Evolutionary conservation across 2,113 vertebrate species (phyloP), one percentile per base, ranked within the genome.

Genomic region (Sinocyclocheilus grahami): DNA sequence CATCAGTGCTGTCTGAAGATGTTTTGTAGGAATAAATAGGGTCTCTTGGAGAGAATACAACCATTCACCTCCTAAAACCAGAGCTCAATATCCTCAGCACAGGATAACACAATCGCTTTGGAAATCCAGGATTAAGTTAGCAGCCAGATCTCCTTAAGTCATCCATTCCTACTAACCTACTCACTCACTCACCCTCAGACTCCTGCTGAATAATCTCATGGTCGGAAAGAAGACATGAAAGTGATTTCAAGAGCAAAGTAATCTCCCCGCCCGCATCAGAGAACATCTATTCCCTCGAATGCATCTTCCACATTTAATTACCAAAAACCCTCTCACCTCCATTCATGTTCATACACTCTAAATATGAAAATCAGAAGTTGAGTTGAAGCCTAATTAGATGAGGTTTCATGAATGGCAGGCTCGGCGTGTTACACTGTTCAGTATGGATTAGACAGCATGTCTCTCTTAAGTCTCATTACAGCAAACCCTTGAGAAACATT

Each of bases 311-410:
- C 67, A 85, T 72, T 75, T 85, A 83, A 87, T 85, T 87, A 86
- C 79, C 14, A 20, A 51, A 79, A 69, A 30, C 76, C 74, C 67
- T 92, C 91, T 93, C 92, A 94, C 92, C 90, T 83, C 74, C 86
- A 51, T 48, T 86, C 37, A 13, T 33, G 78, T 48, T 87, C 78
- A 82, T 78, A 80, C 12, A 63, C 16, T 76, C 74, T 69, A 42
- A 77, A 85, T 53, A 12, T 14, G 42, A 82, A 80, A 89, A 85
- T 78, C 71, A 78, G 74, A 89, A 65, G 48, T 55, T 72, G 85
- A 84, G n/a, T 13, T 22, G 48, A 82, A 82, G 67, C 16, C 55
- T 85, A 82, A 86, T 90, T 82, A 86, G 83, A 87, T 63, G 42
- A 24, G 69, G 65, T 82, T 86, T 86, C 16, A 55, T 82, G 71